Evolutionary conservation across 2,113 vertebrate genomes (phyloP), one percentile per base, ranked within the genome.

Genomic region (Dolichotis patagonum): DNA sequence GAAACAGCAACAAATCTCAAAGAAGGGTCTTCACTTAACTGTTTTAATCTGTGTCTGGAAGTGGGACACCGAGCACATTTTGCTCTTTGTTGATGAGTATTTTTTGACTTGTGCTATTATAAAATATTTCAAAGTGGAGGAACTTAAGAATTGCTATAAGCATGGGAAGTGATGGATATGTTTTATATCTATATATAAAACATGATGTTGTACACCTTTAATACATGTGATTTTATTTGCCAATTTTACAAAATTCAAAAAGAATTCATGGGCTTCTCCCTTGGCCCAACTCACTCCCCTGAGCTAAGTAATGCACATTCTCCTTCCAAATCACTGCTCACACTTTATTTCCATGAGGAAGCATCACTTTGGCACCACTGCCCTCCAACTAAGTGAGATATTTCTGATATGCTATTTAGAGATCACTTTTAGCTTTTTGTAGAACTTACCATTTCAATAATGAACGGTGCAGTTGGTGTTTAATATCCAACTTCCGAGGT

Each of bases 391-490:
- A 67, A 62, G 11, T 85, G 35, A 78, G 13, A 49, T 90, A 78
- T 41, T 82, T 26, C 77, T 77, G 17, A 71, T 71, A 49, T 67
- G 7, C 73, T 78, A 67, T 60, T 92, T 87, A 71, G 26, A 89
- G 38, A 78, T 65, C 67, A 69, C 9, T 92, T 62, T 83, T 52
- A 84, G 54, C 32, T 88, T 67, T 94, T 52, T 78, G 4, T 73
- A 91, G 60, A 62, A 69, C 1, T 60, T 83, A n/a, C 35, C 83
- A 22, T 85, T 95, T 94, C 65, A 91, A 54, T 73, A 85, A 89
- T 54, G 85, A 86, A 91, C n/a, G 90, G 54, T 69, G 28, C 20
- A 77, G 81, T 19, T 87, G 67, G 24, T 41, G 32, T 88, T 96
- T 78, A 90, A 91, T 80, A 65, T 62, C 60, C 54, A 73, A 71